phyloP scores from a whole-genome alignment of 53 echinoderm and acorn worm genomes.

The Crossaster papposus region DNA sequence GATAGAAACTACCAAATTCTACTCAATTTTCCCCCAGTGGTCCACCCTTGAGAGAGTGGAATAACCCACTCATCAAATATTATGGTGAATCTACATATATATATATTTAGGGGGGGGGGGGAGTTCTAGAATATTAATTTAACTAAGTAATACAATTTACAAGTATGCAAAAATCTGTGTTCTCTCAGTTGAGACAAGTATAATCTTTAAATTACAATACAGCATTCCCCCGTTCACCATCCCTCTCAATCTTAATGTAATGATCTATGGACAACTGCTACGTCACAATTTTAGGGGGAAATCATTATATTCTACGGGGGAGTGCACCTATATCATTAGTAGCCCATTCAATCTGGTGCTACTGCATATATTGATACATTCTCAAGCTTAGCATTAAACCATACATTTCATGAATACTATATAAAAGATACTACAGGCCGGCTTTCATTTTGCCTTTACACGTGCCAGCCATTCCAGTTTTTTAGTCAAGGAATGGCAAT shows the following conservation, averaged over 20 bases:
- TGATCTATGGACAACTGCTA: neutral
- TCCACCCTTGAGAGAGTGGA: neutral
- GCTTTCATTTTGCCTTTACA: constrained; percentile 18
- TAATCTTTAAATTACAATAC: constrained; percentile 14
- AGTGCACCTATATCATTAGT: neutral
- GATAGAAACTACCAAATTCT: neutral
- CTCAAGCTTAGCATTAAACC: neutral
- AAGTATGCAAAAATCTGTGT: constrained; percentile 10
- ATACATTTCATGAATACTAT: constrained; percentile 53
- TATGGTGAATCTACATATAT: neutral
- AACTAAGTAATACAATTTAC: constrained; percentile 26
- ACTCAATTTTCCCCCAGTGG: neutral
- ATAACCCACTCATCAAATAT: constrained; percentile 1
- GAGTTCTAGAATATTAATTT: neutral
- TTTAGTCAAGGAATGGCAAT: constrained; percentile 5
- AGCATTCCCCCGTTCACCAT: neutral
- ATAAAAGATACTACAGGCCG: constrained; percentile 7
- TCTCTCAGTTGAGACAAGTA: neutral
- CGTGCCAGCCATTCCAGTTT: constrained; percentile 14
- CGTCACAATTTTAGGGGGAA: neutral
- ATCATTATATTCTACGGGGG: constrained; percentile 19
- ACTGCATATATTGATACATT: neutral
- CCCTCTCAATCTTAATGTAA: neutral
- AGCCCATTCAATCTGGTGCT: neutral
- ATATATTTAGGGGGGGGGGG: no score